Evolutionary conservation across 2,888 invertebrate species (phyloP).

Genomic region (Philhelius pedissequus): DNA sequence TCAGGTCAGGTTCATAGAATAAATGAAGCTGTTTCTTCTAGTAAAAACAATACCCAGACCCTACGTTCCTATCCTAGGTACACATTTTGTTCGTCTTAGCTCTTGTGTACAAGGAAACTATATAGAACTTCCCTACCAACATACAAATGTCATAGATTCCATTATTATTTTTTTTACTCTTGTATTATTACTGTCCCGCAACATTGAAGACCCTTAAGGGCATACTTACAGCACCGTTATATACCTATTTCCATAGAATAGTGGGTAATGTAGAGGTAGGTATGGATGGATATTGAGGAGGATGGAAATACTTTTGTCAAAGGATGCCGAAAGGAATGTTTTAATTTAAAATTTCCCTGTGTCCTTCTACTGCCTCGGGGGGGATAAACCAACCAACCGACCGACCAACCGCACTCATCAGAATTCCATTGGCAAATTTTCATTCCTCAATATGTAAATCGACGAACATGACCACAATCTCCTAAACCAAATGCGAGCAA

Average conservation of each 20-base stretch:
- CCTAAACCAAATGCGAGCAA: not conserved
- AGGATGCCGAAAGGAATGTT: conserved; percentile 63
- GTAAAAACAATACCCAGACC: conserved; percentile 16
- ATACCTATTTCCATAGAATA: not conserved
- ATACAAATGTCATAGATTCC: conserved; percentile 59
- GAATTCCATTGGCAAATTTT: conserved; percentile 68
- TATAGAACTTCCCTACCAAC: conserved; percentile 19
- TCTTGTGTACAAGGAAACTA: not conserved
- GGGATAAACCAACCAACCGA: conserved; percentile 32
- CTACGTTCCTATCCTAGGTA: not conserved
- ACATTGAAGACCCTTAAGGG: conserved; percentile 53
- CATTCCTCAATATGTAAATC: conserved; percentile 66
- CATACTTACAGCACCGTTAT: not conserved
- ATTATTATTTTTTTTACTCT: conserved; percentile 34
- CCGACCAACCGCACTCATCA: conserved; percentile 54
- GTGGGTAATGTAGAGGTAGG: not conserved
- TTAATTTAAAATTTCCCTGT: conserved; percentile 55
- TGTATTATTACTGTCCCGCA: conserved; percentile 49
- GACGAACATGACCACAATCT: conserved; percentile 6
- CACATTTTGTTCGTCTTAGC: not conserved
- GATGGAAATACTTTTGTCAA: conserved; percentile 60
- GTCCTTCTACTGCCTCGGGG: not conserved
- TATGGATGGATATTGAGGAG: not conserved
- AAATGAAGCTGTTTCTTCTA: conserved; percentile 56
- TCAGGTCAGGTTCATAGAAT: conserved; percentile 63